phyloP scores from a whole-genome alignment of 2,888 invertebrate genomes.

The Ptychoptera albimana region DNA sequence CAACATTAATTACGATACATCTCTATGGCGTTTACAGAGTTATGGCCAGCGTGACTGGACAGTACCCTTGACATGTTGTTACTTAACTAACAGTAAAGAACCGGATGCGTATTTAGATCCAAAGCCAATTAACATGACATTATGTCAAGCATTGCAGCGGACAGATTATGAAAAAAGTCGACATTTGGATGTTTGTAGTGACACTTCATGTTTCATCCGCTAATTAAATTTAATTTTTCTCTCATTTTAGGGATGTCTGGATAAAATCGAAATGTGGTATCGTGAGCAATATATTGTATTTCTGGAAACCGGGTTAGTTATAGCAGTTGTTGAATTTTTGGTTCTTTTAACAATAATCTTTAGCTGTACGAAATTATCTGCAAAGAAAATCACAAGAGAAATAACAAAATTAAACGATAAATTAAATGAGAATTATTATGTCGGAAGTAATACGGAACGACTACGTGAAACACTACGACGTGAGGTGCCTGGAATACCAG shows the following conservation, averaged over 20 bases:
- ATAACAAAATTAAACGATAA: no score
- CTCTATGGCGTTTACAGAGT: slow-evolving; percentile 61
- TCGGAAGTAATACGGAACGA: no score
- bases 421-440: no score
- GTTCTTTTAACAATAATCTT: slow-evolving; percentile 54
- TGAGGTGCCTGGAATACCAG: no score
- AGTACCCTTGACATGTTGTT: slow-evolving; percentile 55
- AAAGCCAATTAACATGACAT: slow-evolving; percentile 47
- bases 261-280: slow-evolving; percentile 57
- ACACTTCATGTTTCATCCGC: slow-evolving; percentile 4
- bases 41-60: slow-evolving; percentile 52
- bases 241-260: slow-evolving; percentile 47
- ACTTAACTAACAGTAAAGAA: slow-evolving; percentile 39
- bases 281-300: slow-evolving; percentile 56
- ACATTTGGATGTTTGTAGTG: slow-evolving; percentile 17
- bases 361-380: slow-evolving; percentile 40
- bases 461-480: no score
- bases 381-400: no score
- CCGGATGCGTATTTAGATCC: slow-evolving; percentile 55
- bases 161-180: slow-evolving; percentile 22
- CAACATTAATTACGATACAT: slow-evolving; percentile 65
- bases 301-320: slow-evolving; percentile 44
- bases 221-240: slow-evolving; percentile 7
- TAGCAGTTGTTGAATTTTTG: slow-evolving; percentile 56
- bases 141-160: slow-evolving; percentile 43